Conservation (phyloP, 2,888 invertebrate species). For the Oscheius myriophilus region DNA sequence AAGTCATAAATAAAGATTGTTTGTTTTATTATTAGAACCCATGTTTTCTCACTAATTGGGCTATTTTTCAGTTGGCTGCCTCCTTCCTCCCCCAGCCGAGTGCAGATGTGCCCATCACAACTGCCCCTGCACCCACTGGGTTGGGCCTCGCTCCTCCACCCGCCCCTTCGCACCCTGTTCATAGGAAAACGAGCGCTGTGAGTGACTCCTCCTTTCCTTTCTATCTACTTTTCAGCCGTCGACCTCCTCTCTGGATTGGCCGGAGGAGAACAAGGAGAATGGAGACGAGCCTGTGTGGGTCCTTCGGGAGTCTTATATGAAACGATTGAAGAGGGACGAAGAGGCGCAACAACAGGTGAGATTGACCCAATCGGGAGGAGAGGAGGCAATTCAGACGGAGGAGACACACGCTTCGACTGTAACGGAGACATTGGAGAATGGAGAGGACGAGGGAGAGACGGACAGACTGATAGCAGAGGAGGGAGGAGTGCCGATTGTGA, state of each 20-base stretch:
- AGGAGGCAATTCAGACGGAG: not conserved
- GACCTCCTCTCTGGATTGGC: constrained; percentile 34
- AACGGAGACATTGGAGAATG: constrained; percentile 36
- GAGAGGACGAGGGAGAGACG: constrained; percentile 81
- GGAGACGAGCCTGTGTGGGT: constrained; percentile 67
- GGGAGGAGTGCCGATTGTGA: constrained; percentile 68
- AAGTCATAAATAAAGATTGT: too few relatives aligned
- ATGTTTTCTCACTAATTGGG: too few relatives aligned
- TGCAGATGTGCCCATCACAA: not conserved
- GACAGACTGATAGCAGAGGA: constrained; percentile 77
- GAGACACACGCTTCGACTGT: constrained; percentile 1
- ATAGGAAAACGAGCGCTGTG: constrained; percentile 26
- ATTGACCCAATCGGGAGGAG: not conserved
- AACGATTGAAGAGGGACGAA: constrained; percentile 64
- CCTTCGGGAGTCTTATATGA: constrained; percentile 66
- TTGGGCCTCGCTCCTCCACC: constrained; percentile 42
- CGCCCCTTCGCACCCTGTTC: constrained; percentile 47
- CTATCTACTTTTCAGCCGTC: constrained; percentile 9
- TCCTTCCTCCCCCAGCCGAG: constrained; percentile 29
- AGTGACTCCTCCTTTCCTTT: not conserved
- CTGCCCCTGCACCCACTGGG: constrained; percentile 4
- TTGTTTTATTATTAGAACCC: too few relatives aligned
- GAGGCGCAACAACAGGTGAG: constrained; percentile 28
- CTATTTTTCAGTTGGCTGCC: constrained; percentile 36
- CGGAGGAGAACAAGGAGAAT: constrained; percentile 52